Conservation (phyloP, 1,140 invertebrate species). For the Drosophila azteca region DNA sequence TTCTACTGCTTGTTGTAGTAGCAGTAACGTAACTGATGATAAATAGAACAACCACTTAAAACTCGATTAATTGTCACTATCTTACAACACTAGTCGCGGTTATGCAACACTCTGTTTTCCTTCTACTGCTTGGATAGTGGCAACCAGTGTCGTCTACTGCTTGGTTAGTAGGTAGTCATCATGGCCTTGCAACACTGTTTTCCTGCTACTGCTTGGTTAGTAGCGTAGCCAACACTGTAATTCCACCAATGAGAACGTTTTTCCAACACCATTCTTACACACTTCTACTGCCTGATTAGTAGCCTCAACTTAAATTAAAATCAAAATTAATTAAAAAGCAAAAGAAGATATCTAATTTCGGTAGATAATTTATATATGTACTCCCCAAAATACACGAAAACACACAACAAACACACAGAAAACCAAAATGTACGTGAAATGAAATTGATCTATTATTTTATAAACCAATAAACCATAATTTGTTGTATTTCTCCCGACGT, state of each 20-base stretch:
- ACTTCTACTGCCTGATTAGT: conserved; percentile 19
- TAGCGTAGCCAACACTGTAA: too few species aligned
- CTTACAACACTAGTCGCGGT: too few species aligned
- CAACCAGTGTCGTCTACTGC: too few species aligned
- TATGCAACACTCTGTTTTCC: too few species aligned
- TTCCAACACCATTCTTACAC: conserved; percentile 15
- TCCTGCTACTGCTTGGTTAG: too few species aligned
- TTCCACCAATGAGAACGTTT: background rate
- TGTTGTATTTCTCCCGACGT: conserved; percentile 75
- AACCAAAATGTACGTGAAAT: conserved; percentile 38
- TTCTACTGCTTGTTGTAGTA: conserved; percentile 1
- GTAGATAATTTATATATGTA: conserved; percentile 79
- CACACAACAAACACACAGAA: conserved; percentile 27
- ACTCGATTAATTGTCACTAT: conserved; percentile 1
- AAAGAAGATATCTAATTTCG: conserved; percentile 57
- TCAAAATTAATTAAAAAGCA: conserved; percentile 36
- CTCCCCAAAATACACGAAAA: conserved; percentile 29
- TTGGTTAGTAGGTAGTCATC: too few species aligned
- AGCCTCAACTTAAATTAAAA: conserved; percentile 18
- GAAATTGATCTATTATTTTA: conserved; percentile 53
- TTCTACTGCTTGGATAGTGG: too few species aligned
- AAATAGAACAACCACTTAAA: conserved; percentile 3
- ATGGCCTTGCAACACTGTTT: too few species aligned
- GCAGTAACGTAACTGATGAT: conserved; percentile 45
- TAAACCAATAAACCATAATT: conserved; percentile 47